Evolutionary conservation across 2,888 invertebrate genomes (phyloP), one percentile per base, ranked within the genome.

Genomic region (Halictus quadricinctus): DNA sequence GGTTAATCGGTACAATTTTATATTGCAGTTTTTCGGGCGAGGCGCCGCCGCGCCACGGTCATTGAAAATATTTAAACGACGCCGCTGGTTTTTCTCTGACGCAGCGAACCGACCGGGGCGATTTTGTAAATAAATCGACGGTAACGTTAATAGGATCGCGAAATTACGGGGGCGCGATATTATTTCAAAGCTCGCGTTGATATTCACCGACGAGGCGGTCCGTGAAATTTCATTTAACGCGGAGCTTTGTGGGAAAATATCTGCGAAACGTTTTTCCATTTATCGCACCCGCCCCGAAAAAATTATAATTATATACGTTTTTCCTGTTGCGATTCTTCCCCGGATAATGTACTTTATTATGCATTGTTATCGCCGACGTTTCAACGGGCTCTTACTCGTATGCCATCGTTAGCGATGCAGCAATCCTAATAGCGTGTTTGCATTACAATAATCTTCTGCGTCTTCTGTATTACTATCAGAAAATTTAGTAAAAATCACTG

Each of bases 111-210:
- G n/a, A 8, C n/a, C n/a, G n/a, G 12, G 13, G n/a, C 58, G 41
- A 74, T 77, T 77, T 70, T 69, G 60, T 60, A 83, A 77, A 83
- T 83, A 83, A 83, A 84, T 83, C n/a, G 77, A 60, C 43, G 43
- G 48, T 50, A 46, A 60, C 83, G 77, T 60, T 76, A 74, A 74
- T 69, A 48, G 48, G 69, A 83, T 70, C 48, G 69, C 69, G 46
- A 76, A 60, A 81, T 81, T 79, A 70, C 69, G 41, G 13, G 15
- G 46, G n/a, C n/a, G 41, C 54, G 72, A 46, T 73, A 76, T 82
- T 69, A 69, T 76, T 66, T 43, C 36, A 50, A 41, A 83, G 41
- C 50, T 46, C 43, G 64, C 29, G n/a, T 66, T 76, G 82, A 72
- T 82, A 69, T 58, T 29, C 21, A 18, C 72, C 29, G 54, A 21